Evolutionary conservation across 23 tunicate genomes (phyloP).

Genomic region (Diplosoma virens): DNA sequence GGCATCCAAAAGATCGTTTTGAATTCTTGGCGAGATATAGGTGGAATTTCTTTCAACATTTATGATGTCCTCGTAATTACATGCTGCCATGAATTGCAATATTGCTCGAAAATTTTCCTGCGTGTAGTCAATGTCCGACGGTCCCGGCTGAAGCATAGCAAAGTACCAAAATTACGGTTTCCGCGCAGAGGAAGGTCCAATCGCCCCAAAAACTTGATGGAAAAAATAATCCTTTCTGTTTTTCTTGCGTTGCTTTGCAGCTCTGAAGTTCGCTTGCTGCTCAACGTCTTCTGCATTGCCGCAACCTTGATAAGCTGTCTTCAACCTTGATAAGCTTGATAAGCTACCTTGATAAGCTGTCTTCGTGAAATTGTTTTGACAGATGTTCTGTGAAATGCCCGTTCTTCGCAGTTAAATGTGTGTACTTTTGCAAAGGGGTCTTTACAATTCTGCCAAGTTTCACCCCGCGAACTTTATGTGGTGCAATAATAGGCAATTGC

Average conservation of each 20-base stretch:
- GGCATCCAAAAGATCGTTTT: not conserved
- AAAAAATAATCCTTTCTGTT: not conserved
- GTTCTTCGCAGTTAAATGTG: not conserved
- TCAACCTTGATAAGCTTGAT: not conserved
- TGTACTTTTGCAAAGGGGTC: not conserved
- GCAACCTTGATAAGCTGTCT: conserved; percentile 4
- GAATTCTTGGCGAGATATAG: not conserved
- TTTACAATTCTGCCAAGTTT: not conserved
- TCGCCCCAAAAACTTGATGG: not conserved
- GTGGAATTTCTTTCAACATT: not conserved
- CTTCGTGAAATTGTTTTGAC: not conserved
- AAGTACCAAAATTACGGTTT: conserved; percentile 1
- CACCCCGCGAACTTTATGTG: no score
- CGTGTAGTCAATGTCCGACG: conserved; percentile 5
- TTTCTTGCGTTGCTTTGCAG: not conserved
- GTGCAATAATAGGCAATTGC: no score
- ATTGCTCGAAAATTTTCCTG: conserved; percentile 9
- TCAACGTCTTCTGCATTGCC: not conserved
- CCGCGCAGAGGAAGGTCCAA: conserved; percentile 5
- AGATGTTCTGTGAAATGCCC: not conserved
- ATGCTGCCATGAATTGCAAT: not conserved
- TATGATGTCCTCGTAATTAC: not conserved
- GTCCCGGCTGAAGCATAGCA: not conserved
- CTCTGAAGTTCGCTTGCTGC: not conserved
- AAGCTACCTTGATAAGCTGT: conserved; percentile 1